phyloP scores from a whole-genome alignment of 2,797 vertebrate genomes.

The Xiphophorus birchmanni region DNA sequence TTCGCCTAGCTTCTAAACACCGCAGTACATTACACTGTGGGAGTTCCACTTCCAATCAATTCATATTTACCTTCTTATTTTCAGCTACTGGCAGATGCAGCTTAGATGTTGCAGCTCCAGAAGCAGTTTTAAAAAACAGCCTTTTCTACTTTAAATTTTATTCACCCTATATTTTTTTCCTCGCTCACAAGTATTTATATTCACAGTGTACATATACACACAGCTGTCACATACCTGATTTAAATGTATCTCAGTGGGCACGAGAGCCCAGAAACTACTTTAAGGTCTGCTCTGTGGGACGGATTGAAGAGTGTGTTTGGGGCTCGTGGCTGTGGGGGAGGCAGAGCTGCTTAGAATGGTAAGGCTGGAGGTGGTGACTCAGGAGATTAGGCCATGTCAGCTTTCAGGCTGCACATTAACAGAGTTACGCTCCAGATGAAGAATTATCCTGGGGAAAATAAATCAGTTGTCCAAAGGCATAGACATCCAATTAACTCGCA shows the following conservation, averaged over 20 bases:
- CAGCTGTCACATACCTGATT: constrained; percentile 65
- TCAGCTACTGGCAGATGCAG: constrained; percentile 55
- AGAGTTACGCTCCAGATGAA: constrained; percentile 49
- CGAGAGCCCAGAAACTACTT: constrained; percentile 43
- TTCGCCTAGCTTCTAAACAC: constrained; percentile 62
- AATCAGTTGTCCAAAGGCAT: constrained; percentile 49
- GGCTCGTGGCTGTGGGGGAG: constrained; percentile 19
- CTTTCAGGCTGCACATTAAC: constrained; percentile 51
- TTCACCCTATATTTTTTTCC: constrained; percentile 47
- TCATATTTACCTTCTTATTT: constrained; percentile 74
- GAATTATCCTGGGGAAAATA: constrained; percentile 44
- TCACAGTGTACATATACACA: constrained; percentile 43
- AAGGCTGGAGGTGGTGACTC: constrained; percentile 38
- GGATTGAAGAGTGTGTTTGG: constrained; percentile 35
- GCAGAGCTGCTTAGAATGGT: constrained; percentile 34
- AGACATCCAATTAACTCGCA: constrained; percentile 59
- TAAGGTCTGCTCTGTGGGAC: constrained; percentile 41
- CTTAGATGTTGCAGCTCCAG: constrained; percentile 58
- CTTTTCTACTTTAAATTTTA: constrained; percentile 47
- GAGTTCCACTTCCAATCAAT: constrained; percentile 72
- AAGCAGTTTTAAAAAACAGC: constrained; percentile 50
- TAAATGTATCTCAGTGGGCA: constrained; percentile 61
- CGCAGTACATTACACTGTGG: constrained; percentile 53
- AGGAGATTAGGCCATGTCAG: constrained; percentile 40
- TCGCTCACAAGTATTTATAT: constrained; percentile 47